phyloP scores from a whole-genome alignment of 2,888 invertebrate species.

The Clanis bilineata region DNA sequence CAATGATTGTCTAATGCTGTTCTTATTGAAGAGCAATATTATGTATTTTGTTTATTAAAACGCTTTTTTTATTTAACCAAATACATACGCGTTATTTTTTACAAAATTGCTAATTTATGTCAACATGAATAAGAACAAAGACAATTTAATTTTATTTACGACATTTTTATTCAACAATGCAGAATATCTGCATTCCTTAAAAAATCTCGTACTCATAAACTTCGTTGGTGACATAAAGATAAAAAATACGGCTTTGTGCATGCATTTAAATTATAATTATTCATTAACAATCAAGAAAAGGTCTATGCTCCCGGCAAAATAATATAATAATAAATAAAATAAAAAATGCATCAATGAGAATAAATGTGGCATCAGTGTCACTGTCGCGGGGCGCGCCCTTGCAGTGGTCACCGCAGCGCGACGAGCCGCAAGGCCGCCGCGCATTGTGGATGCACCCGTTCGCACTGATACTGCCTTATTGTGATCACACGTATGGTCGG shows the following conservation, averaged over 20 bases:
- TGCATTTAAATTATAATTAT: too few relatives aligned
- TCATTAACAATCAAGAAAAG: too few relatives aligned
- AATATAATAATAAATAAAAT: background rate
- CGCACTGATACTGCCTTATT: conserved; percentile 1
- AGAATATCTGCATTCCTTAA: background rate
- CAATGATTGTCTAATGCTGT: too few relatives aligned
- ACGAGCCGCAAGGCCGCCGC: conserved; percentile 27
- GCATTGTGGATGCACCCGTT: conserved; percentile 32
- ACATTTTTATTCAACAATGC: background rate
- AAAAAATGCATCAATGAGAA: background rate
- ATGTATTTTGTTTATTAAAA: background rate
- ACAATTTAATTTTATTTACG: too few relatives aligned
- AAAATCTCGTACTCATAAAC: background rate
- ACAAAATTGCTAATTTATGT: too few relatives aligned
- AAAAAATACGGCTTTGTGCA: too few relatives aligned
- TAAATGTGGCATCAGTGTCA: conserved; percentile 23
- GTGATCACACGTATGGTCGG: background rate
- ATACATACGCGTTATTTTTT: too few relatives aligned
- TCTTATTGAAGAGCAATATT: background rate
- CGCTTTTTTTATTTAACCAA: too few relatives aligned
- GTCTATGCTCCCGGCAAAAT: too few relatives aligned
- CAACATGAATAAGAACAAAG: background rate
- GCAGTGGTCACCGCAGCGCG: conserved; percentile 33
- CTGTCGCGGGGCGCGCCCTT: conserved; percentile 34
- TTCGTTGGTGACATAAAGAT: too few relatives aligned